Percentiles rank a stretch among this genome's conserved stretches.
Evolutionary conservation across 1,140 invertebrate genomes (phyloP).

Genomic region (Ostrea denselamellosa): DNA sequence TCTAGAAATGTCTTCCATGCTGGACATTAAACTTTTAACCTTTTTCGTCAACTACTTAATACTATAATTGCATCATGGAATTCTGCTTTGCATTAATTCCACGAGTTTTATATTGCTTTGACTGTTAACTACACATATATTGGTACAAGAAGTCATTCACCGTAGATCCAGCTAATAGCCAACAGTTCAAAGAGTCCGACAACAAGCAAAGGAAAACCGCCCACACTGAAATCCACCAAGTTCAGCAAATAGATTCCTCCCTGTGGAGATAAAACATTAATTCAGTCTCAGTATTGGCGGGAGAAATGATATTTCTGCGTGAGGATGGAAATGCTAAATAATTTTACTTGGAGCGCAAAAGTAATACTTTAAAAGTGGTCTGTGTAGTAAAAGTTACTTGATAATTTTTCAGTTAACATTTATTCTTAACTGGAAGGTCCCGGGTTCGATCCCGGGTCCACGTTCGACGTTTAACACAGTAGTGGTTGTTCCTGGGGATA

Average conservation of each 20-base stretch:
- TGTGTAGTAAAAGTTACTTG: too few species aligned
- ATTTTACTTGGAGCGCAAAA: too few species aligned
- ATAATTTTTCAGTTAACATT: too few species aligned
- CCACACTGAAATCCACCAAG: slow-evolving; percentile 91
- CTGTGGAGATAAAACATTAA: slow-evolving; percentile 53
- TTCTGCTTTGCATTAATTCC: background rate
- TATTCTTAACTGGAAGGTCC: too few species aligned
- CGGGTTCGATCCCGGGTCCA: too few species aligned
- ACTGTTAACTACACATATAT: background rate
- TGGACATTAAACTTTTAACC: background rate
- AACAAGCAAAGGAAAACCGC: slow-evolving; percentile 90
- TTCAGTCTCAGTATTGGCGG: too few species aligned
- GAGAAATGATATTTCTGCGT: too few species aligned
- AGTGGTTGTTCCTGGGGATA: too few species aligned
- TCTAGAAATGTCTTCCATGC: background rate
- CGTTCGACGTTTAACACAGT: too few species aligned
- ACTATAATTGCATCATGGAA: background rate
- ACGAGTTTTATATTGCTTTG: background rate
- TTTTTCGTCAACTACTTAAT: background rate
- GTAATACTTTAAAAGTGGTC: too few species aligned
- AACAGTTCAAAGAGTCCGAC: slow-evolving; percentile 87
- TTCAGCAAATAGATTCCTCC: slow-evolving; percentile 91
- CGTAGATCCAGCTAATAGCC: slow-evolving; percentile 89
- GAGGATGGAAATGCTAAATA: too few species aligned
- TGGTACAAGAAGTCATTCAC: slow-evolving; percentile 55